A percentile compares a stretch with the other conserved stretches of the same genome.
phyloP scores from a whole-genome alignment of 2,888 invertebrate species.

The Thysanoteuthis rhombus region DNA sequence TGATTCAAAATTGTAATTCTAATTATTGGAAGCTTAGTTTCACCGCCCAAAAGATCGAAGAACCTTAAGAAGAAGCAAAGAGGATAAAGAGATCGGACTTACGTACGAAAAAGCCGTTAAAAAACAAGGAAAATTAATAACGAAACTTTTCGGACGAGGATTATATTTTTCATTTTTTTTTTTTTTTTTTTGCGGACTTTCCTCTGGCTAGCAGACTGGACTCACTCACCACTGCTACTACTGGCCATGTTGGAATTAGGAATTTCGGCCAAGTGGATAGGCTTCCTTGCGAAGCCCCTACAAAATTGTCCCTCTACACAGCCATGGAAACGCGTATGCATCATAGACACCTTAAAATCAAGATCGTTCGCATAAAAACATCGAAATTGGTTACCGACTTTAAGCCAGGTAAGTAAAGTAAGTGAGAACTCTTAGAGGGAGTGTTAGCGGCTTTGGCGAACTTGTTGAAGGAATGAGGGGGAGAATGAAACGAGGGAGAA shows the following conservation, averaged over 20 bases:
- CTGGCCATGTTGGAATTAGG: not conserved
- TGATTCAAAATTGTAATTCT: too few species aligned
- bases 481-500: too few species aligned
- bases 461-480: too few species aligned
- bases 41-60: too few species aligned
- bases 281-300: not conserved
- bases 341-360: constrained; percentile 24
- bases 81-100: too few species aligned
- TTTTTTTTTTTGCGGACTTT: not conserved
- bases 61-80: too few species aligned
- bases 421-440: too few species aligned
- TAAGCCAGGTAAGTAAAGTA: constrained; percentile 14
- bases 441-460: too few species aligned
- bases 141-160: not conserved
- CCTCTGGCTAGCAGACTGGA: not conserved
- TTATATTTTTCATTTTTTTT: not conserved
- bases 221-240: not conserved
- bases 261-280: not conserved
- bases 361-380: constrained; percentile 24
- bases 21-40: too few species aligned
- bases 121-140: not conserved
- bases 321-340: not conserved
- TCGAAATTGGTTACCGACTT: constrained; percentile 14
- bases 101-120: too few species aligned
- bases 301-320: not conserved